Base-by-base conservation (phyloP, 2,888 invertebrate genomes). In the Stegophylla sp. region DNA sequence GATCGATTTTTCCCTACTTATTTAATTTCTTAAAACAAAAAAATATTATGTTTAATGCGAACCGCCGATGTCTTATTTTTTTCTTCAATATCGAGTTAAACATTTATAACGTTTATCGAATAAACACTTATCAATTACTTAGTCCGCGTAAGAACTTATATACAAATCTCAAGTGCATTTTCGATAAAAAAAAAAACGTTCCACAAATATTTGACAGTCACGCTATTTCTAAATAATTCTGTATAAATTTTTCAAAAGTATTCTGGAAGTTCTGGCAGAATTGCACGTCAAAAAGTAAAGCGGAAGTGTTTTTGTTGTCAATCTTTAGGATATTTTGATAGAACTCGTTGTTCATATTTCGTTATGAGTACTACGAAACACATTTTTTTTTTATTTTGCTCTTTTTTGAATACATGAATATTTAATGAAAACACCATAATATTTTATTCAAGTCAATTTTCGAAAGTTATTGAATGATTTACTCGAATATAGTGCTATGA, bases 391-490 rank as follows among this genome's bases (percentile, higher is more conserved):
- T 53, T 20, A 20, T 53, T 34, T n/a, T n/a, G 15, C 51, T n/a
- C 13, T 7, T 51, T 51, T 51, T 53, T 1, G 20, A 53, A 53
- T 53, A 53, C 20, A 53, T 53, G n/a, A 53, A 20, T 53, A 53
- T 53, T 53, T 53, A n/a, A 53, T 53, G 53, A 53, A 53, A 53
- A 53, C 53, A 53, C 10, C 51, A 20, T 53, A 20, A 20, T 53
- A 53, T 53, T 53, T 3, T 53, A 53, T 53, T 53, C 4, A 53
- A 53, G 23, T 53, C n/a, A 7, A 53, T 53, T 20, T 53, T 20
- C 4, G 20, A 23, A 53, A 53, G 2, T 53, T 10, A 20, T 53
- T n/a, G n/a, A 20, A 20, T n/a, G 53, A n/a, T 53, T 53, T 10
- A 10, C 53, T 34, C 7, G 7, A 34, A 20, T 23, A 7, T 2